Evolutionary conservation across 2,113 vertebrate species (phyloP), one percentile per base, ranked within the genome.

Genomic region (Elachura formosa): DNA sequence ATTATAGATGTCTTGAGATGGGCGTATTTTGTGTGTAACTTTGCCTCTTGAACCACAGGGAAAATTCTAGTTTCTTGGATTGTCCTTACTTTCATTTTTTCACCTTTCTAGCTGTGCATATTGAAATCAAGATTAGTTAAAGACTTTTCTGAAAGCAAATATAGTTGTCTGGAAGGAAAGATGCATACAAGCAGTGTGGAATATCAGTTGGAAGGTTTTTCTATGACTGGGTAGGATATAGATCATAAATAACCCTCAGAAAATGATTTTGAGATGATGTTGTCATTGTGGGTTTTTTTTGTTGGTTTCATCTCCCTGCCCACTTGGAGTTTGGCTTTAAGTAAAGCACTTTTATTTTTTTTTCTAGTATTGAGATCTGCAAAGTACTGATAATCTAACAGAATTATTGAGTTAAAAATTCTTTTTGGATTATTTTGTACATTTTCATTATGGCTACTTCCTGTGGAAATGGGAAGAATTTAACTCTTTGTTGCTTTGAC

Each of bases 181-280:
- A 84, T 83, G 72, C 67, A 86, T 71, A 46, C 36, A 89, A 64
- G 48, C 31, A 87, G 12, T 49, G 23, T 84, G 69, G 40, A 93
- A 87, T 87, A 48, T 75, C 64, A 64, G 0, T 14, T 90, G 59
- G 23, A 93, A 55, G 17, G 10, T 56, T 92, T 84, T 81, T 77
- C 43, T 3, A 0, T 77, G 48, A 34, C 51, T 81, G 2, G 73
- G 29, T 48, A 55, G 67, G 56, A 48, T 72, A 52, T 61, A 87
- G 72, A 45, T 82, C 19, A 66, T 89, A 82, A 89, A 91, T 93
- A 48, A 82, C 8, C 23, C 21, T 81, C n/a, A 64, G n/a, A 75
- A 55, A 52, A 38, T 36, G 4, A 2, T 78, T 38, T 20, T 21
- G 20, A 58, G 23, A 8, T 26, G 26, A 33, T 62, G 25, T 68